phyloP scores from a whole-genome alignment of 2,797 vertebrate genomes.

The Alosa sapidissima region DNA sequence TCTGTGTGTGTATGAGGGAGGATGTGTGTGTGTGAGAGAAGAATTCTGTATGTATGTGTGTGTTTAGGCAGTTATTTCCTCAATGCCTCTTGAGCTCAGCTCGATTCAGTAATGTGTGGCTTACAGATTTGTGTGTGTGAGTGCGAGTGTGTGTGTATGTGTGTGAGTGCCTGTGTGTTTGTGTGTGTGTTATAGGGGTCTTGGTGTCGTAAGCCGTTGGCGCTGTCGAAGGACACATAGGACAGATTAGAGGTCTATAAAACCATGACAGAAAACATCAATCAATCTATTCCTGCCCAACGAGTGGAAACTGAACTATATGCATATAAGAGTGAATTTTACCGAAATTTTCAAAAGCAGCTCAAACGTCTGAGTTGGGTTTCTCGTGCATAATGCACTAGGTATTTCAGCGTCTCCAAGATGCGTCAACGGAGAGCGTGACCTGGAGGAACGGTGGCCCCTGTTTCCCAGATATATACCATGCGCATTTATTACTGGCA shows the following conservation, averaged over 20 bases:
- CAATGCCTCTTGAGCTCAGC: background rate
- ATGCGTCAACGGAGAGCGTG: background rate
- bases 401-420: background rate
- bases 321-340: background rate
- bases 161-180: background rate
- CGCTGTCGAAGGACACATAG: background rate
- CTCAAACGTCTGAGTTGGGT: background rate
- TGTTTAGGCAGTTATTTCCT: background rate
- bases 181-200: background rate
- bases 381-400: background rate
- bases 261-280: background rate
- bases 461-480: background rate
- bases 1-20: background rate
- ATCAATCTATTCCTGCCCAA: background rate
- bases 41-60: background rate
- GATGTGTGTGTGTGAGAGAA: conserved; percentile 22
- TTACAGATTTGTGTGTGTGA: background rate
- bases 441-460: background rate
- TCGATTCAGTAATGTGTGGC: background rate
- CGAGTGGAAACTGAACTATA: background rate
- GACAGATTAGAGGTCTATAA: background rate
- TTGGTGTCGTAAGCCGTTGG: conserved; percentile 1
- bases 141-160: background rate
- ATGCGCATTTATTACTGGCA: background rate
- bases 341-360: no score